Evolutionary conservation across 2,113 vertebrate genomes (phyloP).

Genomic region (Nothocercus nigrocapillus): DNA sequence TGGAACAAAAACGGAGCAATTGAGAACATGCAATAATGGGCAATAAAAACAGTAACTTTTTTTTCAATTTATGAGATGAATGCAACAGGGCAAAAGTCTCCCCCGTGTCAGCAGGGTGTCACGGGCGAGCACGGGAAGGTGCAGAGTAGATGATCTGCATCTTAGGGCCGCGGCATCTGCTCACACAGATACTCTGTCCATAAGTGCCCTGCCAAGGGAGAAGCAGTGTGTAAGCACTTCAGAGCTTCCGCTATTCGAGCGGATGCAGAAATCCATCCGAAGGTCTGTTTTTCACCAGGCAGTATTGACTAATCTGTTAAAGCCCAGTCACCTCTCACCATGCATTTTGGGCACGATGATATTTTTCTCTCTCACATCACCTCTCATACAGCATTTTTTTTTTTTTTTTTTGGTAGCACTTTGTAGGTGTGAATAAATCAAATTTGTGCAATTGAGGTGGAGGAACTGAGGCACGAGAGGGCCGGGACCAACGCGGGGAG

Average conservation of each 20-base stretch:
- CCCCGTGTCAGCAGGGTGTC: background rate
- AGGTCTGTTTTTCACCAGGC: constrained; percentile 19
- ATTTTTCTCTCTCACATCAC: background rate
- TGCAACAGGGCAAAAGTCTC: background rate
- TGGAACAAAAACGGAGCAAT: background rate
- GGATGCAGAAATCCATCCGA: constrained; percentile 9
- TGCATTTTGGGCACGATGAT: background rate
- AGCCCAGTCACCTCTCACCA: constrained; percentile 12
- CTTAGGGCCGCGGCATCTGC: background rate
- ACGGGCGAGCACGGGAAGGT: background rate
- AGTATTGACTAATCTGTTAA: constrained; percentile 12
- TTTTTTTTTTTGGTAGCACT: background rate
- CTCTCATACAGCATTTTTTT: background rate
- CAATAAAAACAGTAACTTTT: background rate
- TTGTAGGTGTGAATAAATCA: background rate
- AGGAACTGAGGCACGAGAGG: background rate
- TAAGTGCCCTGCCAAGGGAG: background rate
- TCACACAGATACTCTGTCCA: background rate
- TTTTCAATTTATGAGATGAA: background rate
- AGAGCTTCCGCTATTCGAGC: constrained; percentile 7
- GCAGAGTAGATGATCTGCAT: background rate
- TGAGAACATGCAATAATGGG: background rate
- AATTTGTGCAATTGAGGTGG: background rate
- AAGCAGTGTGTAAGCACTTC: background rate
- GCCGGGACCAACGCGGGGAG: background rate